Base-by-base conservation (phyloP, 2,797 vertebrate species). In the Anableps anableps region DNA sequence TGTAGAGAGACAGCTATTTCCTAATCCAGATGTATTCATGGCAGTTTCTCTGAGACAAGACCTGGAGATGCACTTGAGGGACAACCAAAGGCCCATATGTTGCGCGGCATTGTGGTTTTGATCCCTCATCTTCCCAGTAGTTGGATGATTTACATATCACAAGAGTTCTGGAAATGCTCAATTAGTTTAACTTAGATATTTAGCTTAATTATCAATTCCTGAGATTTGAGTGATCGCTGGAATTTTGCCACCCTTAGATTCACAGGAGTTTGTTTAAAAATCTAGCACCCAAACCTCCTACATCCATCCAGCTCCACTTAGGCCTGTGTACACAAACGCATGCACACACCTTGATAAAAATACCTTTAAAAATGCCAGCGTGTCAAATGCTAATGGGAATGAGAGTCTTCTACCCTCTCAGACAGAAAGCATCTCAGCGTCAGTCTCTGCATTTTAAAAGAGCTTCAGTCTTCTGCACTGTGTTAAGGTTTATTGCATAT, bases 401-500 rank as follows among this genome's bases (percentile, higher is more conserved):
- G 83, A 84, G 78, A 84, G 92, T 93, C 91, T 94, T 90, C 91
- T 81, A 72, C 58, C 83, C 86, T 91, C 89, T 93, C 92, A 93
- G 92, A 93, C 92, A 91, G 84, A 89, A 86, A 91, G 82, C 84
- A 91, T 88, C 75, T 41, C 86, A 51, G 78, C 81, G 29, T 91
- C 87, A 87, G 89, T 92, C 86, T 92, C 81, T 89, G 92, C 91
- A 93, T 94, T 91, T 92, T 94, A 90, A 94, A 94, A 79, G 86
- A 93, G 86, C 78, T 88, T 76, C 70, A 21, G 81, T 86, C 81
- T 60, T 86, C 85, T 76, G 34, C 29, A 74, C 64, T 87, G 17
- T 6, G 81, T 92, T 89, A 82, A 84, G 72, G 58, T 87, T 79
- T 86, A 83, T 81, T 85, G 78, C 81, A 74, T 73, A 50, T 77